Conservation (phyloP, 2,888 invertebrate genomes). For the Apantesis nais region DNA sequence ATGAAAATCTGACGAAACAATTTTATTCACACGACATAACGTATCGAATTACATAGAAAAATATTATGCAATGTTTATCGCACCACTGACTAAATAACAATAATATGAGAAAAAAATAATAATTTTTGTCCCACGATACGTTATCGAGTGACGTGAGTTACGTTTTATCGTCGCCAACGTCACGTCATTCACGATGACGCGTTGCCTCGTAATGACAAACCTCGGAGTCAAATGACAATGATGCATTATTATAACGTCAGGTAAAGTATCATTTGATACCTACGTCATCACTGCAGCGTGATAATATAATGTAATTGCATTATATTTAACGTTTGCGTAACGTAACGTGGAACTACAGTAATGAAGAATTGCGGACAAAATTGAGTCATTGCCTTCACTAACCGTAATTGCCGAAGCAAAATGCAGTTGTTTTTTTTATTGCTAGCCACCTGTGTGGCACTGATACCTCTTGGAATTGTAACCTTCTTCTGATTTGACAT, state of each 20-base stretch:
- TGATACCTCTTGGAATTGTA: neutral
- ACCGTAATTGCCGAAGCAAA: neutral
- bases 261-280: neutral
- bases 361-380: neutral
- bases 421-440: neutral
- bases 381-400: neutral
- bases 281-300: conserved; percentile 1
- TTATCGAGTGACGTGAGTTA: conserved; percentile 17
- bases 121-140: conserved; percentile 16
- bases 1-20: neutral
- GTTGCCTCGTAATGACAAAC: conserved; percentile 7
- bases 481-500: neutral
- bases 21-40: neutral
- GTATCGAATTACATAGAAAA: neutral
- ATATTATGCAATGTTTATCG: conserved; percentile 5
- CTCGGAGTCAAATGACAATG: conserved; percentile 15
- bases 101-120: neutral
- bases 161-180: neutral
- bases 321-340: no score
- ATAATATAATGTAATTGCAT: neutral
- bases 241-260: neutral
- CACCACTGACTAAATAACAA: conserved; percentile 5
- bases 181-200: conserved; percentile 5
- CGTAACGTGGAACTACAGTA: no score
- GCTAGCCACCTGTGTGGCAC: neutral